Evolutionary conservation across 2,113 vertebrate genomes (phyloP).

Genomic region (Aptenodytes patagonicus): DNA sequence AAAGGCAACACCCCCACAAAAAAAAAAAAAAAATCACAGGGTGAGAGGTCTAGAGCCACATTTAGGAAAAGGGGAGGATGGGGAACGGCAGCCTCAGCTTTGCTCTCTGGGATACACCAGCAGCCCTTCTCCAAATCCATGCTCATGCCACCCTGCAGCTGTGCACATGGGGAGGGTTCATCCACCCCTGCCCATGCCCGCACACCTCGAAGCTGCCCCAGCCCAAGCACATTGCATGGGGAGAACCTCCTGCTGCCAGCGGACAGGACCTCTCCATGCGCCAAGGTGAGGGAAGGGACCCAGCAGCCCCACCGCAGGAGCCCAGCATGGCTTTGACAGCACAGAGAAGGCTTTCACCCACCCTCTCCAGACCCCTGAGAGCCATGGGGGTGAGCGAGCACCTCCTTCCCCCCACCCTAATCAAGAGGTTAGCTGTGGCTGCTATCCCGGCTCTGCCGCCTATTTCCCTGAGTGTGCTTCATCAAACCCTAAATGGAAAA

Average conservation of each 20-base stretch:
- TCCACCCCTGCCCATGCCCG: rapidly evolving
- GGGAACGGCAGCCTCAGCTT: neutral
- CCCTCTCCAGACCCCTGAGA: neutral
- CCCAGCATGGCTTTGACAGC: neutral
- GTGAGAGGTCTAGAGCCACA: neutral
- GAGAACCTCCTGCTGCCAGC: neutral
- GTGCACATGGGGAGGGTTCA: rapidly evolving
- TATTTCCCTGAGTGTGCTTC: neutral
- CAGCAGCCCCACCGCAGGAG: neutral
- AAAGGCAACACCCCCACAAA: neutral
- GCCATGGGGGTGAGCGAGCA: rapidly evolving
- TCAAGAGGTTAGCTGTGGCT: neutral
- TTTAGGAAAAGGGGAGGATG: neutral
- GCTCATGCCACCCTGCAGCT: rapidly evolving
- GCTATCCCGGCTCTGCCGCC: rapidly evolving
- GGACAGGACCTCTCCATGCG: rapidly evolving
- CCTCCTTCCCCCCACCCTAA: neutral
- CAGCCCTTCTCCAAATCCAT: neutral
- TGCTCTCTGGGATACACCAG: neutral
- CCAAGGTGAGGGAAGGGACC: neutral
- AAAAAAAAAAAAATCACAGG: too few species aligned
- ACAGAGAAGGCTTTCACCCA: too few species aligned
- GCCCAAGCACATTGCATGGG: rapidly evolving
- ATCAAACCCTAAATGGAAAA: neutral
- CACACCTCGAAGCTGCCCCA: neutral